Conservation (phyloP, 2,888 invertebrate species). For the Argyra leucocephala region DNA sequence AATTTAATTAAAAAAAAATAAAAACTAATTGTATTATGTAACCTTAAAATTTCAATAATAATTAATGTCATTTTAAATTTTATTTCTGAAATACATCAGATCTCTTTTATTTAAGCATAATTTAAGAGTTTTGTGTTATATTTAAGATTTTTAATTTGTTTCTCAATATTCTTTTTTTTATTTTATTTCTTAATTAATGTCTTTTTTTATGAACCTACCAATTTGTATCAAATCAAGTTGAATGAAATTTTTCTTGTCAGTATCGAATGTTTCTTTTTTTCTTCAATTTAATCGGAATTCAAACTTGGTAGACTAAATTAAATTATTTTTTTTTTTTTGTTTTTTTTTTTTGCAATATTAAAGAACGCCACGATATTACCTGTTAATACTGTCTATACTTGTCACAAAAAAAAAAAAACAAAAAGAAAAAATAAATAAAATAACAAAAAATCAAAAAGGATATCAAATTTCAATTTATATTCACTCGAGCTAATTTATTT, state of each 20-base stretch:
- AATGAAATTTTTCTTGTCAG: background rate
- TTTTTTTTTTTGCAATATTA: too few species aligned
- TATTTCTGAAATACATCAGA: too few species aligned
- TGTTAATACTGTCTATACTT: background rate
- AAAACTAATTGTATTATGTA: too few species aligned
- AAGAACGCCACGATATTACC: too few species aligned
- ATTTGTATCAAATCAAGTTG: background rate
- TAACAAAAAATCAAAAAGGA: too few species aligned
- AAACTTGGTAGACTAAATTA: background rate
- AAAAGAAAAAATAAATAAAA: too few species aligned
- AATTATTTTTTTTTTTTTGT: too few species aligned
- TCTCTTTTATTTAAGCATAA: constrained; percentile 55
- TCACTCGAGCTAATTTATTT: background rate
- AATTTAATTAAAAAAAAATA: too few species aligned
- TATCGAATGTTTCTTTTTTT: background rate
- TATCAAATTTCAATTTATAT: background rate
- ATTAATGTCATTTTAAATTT: too few species aligned
- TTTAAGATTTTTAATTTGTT: background rate
- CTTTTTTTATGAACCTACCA: background rate
- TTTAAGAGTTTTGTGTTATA: constrained; percentile 70
- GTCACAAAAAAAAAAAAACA: background rate
- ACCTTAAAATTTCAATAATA: too few species aligned
- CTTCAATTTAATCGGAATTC: background rate
- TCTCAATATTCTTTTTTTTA: too few species aligned
- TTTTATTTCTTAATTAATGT: too few species aligned